phyloP scores from a whole-genome alignment of 2,797 vertebrate genomes.

The Acrossocheilus fasciatus region DNA sequence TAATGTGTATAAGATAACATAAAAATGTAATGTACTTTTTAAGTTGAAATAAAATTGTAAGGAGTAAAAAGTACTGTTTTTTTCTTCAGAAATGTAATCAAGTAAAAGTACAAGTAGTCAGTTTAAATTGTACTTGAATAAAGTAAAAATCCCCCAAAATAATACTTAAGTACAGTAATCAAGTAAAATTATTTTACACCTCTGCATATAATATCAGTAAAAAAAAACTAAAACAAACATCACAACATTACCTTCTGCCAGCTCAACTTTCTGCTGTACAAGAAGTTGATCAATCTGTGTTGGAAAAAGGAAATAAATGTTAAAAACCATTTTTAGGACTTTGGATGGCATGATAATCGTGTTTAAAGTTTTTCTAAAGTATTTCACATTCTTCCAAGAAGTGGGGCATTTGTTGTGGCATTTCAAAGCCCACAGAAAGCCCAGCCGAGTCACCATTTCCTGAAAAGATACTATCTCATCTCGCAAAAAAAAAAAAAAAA shows the following conservation, averaged over 20 bases:
- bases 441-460: background rate
- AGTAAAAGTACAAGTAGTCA: too few relatives aligned
- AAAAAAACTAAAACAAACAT: background rate
- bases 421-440: background rate
- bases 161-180: too few relatives aligned
- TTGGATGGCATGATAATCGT: background rate
- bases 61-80: too few relatives aligned
- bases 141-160: too few relatives aligned
- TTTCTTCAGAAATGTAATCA: too few relatives aligned
- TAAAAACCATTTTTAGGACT: background rate
- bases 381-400: background rate
- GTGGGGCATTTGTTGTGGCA: background rate
- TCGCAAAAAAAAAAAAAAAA: background rate
- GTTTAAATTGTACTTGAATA: too few relatives aligned
- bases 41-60: too few relatives aligned
- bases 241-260: slow-evolving; percentile 76
- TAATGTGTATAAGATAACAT: too few relatives aligned
- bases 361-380: background rate
- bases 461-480: background rate
- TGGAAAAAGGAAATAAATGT: slow-evolving; percentile 34
- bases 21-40: too few relatives aligned
- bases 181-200: too few relatives aligned
- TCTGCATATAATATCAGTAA: background rate
- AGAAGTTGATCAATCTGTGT: slow-evolving; percentile 81
- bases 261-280: slow-evolving; percentile 79